These are phyloP conservation scores for Pseudochaenichthys georgianus DNA, from an alignment of 2,797 vertebrate species.

Conservation along the genomic window DNA sequence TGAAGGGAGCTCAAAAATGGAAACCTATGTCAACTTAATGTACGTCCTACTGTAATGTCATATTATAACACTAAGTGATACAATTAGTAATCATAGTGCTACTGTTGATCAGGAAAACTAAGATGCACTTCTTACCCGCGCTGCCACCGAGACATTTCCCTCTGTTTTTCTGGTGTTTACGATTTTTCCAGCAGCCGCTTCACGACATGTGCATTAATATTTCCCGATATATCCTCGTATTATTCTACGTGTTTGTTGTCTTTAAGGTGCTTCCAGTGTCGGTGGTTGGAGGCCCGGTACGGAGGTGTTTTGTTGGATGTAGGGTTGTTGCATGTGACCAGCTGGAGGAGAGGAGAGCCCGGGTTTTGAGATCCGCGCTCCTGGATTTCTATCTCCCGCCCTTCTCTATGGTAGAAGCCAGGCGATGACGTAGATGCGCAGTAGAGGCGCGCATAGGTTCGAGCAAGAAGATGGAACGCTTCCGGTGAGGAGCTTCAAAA, in stretches of 20 bases:
- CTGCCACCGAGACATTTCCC: constrained; percentile 85
- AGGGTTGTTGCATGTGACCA: constrained; percentile 11
- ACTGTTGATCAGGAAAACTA: neutral
- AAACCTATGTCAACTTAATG: neutral
- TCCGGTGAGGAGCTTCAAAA: constrained; percentile 39
- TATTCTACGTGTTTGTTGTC: neutral
- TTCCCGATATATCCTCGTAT: neutral
- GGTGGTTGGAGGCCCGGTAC: neutral
- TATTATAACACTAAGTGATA: rapidly evolving
- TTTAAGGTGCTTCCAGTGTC: neutral
- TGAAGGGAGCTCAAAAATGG: neutral
- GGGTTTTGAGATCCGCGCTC: constrained; percentile 72
- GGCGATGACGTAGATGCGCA: constrained; percentile 71
- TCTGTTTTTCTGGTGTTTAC: constrained; percentile 59
- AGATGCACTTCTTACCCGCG: constrained; percentile 79
- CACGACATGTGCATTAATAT: constrained; percentile 42
- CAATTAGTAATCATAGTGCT: neutral
- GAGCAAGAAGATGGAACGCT: rapidly evolving
- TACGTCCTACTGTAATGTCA: rapidly evolving
- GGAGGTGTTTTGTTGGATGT: neutral
- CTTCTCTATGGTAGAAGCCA: constrained; percentile 55
- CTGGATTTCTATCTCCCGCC: constrained; percentile 86
- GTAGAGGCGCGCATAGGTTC: constrained; percentile 50
- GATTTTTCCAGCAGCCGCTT: neutral
- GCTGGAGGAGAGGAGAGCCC: constrained; percentile 34